A percentile compares a stretch with the other conserved stretches of the same genome.
phyloP scores from a whole-genome alignment of 2,113 vertebrate genomes.

The Dunckerocampus dactyliophorus region DNA sequence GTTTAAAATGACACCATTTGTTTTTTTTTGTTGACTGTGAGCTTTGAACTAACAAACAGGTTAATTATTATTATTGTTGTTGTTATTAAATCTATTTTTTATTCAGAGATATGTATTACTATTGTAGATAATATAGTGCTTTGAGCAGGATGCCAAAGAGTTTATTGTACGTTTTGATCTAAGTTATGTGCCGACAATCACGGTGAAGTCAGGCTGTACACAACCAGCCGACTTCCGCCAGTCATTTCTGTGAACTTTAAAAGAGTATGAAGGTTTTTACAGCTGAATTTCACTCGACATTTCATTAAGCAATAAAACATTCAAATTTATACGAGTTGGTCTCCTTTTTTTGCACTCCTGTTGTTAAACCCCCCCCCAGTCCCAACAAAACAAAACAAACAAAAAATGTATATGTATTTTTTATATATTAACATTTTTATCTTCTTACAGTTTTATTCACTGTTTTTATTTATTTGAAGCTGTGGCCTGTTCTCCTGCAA shows the following conservation, averaged over 20 bases:
- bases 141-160: conserved; percentile 65
- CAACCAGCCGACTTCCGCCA: conserved; percentile 59
- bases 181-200: conserved; percentile 71
- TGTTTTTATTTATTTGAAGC: no score
- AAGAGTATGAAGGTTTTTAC: conserved; percentile 72
- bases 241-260: conserved; percentile 68
- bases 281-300: conserved; percentile 67
- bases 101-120: conserved; percentile 68
- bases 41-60: conserved; percentile 69
- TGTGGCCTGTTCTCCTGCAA: no score
- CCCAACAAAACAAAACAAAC: neutral
- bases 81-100: conserved; percentile 65
- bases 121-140: conserved; percentile 60
- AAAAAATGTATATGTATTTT: no score
- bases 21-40: conserved; percentile 62
- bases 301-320: conserved; percentile 74
- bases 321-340: conserved; percentile 53
- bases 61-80: conserved; percentile 66
- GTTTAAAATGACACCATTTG: conserved; percentile 44
- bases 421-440: no score
- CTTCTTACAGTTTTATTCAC: no score
- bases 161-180: conserved; percentile 50
- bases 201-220: conserved; percentile 62
- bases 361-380: neutral
- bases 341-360: conserved; percentile 13